These are phyloP conservation scores for Pedionomus torquatus DNA, from an alignment of 2,113 vertebrate genomes.

Conservation along the genomic window DNA sequence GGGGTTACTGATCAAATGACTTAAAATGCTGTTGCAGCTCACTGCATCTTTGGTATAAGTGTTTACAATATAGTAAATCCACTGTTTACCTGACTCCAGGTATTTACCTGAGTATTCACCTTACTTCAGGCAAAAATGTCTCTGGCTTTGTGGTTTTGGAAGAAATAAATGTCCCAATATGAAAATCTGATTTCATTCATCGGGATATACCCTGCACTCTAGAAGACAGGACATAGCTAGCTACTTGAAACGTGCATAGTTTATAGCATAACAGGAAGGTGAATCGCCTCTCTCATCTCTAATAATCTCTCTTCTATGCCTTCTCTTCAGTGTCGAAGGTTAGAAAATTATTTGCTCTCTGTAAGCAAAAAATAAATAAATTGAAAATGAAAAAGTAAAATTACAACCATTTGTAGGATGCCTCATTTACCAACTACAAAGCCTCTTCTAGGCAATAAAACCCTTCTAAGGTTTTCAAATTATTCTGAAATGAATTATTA, in stretches of 20 bases:
- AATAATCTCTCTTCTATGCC: background rate
- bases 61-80: background rate
- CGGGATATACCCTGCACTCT: background rate
- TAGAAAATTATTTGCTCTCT: background rate
- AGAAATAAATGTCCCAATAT: background rate
- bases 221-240: background rate
- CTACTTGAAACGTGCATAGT: rapidly evolving
- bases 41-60: background rate
- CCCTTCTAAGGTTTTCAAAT: background rate
- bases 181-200: background rate
- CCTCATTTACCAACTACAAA: background rate
- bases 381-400: background rate
- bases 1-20: background rate
- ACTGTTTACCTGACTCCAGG: background rate
- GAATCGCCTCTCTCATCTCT: background rate
- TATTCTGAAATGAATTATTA: background rate
- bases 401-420: background rate
- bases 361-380: background rate
- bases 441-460: background rate
- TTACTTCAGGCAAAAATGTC: background rate
- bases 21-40: background rate
- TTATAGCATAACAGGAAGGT: background rate
- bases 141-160: background rate
- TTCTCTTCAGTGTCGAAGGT: background rate
- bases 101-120: no score